Evolutionary conservation across 2,888 invertebrate species (phyloP), one percentile per base, ranked within the genome.

Genomic region (Tetanocera ferruginea): DNA sequence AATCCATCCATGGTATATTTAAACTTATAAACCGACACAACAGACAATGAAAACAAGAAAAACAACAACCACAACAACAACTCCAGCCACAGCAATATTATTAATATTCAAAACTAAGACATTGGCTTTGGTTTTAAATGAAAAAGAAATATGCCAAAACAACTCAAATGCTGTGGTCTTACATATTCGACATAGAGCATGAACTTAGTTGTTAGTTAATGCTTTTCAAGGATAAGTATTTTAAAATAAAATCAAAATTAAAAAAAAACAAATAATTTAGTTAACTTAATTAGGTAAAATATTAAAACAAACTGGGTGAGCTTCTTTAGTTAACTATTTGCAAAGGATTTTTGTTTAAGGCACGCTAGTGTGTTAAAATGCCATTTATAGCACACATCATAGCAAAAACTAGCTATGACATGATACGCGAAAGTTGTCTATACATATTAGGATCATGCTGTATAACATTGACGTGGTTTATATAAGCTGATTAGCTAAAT

Each of bases 1-100:
- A 67, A 37, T 34, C 75, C 23, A 75, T 55, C 67, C 66, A 49
- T 37, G 52, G 37, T 14, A 17, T 55, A 31, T 55, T 37, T 23
- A 67, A 75, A 55, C 55, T 55, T 66, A 23, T 14, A 23, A 73
- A 55, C 19, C 19, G 28, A 34, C 28, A 55, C 28, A 31, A 34
- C 31, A 19, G 28, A 34, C 64, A 64, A 37, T 23, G 37, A 17
- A 62, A 62, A 62, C 60, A 60, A n/a, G 19, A 9, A 34, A 34
- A 62, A 23, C 37, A 34, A 60, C 25, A 34, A n/a, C 11, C 23
- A 49, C 19, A 43, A n/a, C 11, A 62, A 62, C 62, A 25, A 43
- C 31, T 31, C 19, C n/a, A 31, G 28, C 14, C 11, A 72, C 43
- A 73, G 19, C 8, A 25, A 9, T 17, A 34, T 3, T 51, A 25